Percentiles rank a stretch among this genome's conserved stretches.
phyloP scores from a whole-genome alignment of 2,113 vertebrate genomes.

The Cairina moschata region DNA sequence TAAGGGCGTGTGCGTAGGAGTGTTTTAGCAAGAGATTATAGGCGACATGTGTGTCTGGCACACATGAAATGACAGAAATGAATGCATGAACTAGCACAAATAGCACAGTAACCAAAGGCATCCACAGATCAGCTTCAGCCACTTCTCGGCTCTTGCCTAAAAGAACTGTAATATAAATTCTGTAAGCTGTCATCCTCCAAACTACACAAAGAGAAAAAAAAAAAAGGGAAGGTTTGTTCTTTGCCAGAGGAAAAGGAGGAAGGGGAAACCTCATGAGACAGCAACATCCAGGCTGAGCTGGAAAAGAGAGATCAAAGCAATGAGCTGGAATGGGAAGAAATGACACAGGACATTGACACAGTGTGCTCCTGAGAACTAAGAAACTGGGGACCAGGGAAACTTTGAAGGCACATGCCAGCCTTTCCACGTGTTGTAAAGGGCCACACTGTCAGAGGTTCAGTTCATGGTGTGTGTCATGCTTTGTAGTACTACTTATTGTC shows the following conservation, averaged over 20 bases:
- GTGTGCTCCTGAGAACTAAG: fast-evolving
- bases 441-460: background rate
- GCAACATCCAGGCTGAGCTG: background rate
- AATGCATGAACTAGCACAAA: background rate
- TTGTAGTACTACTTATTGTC: background rate
- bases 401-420: background rate
- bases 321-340: background rate
- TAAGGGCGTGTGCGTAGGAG: background rate
- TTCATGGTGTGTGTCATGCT: background rate
- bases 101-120: background rate
- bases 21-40: slow-evolving; percentile 42
- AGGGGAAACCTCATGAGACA: background rate
- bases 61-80: slow-evolving; percentile 23
- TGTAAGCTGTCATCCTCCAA: background rate
- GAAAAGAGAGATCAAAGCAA: slow-evolving; percentile 27
- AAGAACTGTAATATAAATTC: background rate
- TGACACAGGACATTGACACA: background rate
- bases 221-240: slow-evolving; percentile 9
- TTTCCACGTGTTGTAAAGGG: background rate
- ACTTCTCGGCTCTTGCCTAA: background rate
- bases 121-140: background rate
- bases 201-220: background rate
- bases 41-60: slow-evolving; percentile 13
- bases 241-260: background rate
- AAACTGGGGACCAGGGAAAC: background rate